These are phyloP conservation scores for Ophioninae sp. DNA, from an alignment of 2,888 invertebrate species.

Conservation along the genomic window DNA sequence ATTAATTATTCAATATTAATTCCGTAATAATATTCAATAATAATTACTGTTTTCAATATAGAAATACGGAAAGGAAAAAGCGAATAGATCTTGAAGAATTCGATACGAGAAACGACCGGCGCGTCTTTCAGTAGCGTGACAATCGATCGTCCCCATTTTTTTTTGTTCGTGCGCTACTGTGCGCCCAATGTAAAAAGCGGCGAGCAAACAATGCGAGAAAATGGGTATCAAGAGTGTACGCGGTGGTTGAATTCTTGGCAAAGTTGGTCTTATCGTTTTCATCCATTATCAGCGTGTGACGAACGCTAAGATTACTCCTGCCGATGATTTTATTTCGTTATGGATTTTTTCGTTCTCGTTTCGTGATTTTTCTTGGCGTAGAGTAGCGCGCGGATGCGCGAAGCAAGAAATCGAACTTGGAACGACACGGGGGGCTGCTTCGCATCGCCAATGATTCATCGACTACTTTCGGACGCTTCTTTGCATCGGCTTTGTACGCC, in stretches of 20 bases:
- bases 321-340: background rate
- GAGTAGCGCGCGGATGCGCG: background rate
- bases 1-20: too few relatives aligned
- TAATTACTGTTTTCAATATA: too few relatives aligned
- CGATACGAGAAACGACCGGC: background rate
- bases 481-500: background rate
- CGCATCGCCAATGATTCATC: slow-evolving; percentile 53
- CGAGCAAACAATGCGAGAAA: background rate
- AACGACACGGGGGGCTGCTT: slow-evolving; percentile 4
- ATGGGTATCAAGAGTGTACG: background rate
- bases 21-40: too few relatives aligned
- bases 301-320: slow-evolving; percentile 15
- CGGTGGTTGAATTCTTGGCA: slow-evolving; percentile 1
- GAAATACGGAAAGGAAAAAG: background rate
- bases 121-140: background rate
- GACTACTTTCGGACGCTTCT: slow-evolving; percentile 37
- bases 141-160: background rate
- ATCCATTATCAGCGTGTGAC: slow-evolving; percentile 21
- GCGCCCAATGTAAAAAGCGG: background rate
- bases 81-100: background rate
- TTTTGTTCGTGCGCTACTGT: background rate
- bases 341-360: background rate
- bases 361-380: slow-evolving; percentile 4
- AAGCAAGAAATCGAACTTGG: slow-evolving; percentile 44
- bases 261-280: slow-evolving; percentile 14